Conservation (phyloP, 2,888 invertebrate species). For the Suillia variegata region DNA sequence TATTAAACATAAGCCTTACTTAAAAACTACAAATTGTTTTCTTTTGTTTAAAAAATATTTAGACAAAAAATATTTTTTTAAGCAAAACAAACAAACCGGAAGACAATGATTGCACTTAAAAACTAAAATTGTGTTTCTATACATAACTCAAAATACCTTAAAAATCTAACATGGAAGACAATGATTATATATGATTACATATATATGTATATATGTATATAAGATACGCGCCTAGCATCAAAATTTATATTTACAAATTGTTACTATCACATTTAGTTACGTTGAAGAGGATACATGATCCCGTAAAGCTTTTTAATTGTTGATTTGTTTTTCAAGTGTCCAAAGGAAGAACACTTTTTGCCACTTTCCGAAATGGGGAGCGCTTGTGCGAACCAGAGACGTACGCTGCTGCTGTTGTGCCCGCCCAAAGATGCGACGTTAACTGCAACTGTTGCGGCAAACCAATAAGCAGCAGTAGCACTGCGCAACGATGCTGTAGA, state of each 20-base stretch:
- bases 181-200: no score
- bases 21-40: not conserved
- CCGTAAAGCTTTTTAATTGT: slow-evolving; percentile 10
- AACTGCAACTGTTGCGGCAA: no score
- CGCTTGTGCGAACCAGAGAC: not conserved
- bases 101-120: slow-evolving; percentile 10
- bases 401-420: not conserved
- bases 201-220: no score
- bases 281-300: not conserved
- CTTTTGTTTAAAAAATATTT: not conserved
- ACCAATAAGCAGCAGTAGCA: no score
- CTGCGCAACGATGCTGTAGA: no score
- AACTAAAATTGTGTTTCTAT: no score
- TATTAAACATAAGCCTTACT: not conserved
- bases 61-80: not conserved
- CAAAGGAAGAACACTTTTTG: slow-evolving; percentile 5
- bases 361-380: not conserved
- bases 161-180: slow-evolving; percentile 13
- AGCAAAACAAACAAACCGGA: slow-evolving; percentile 21
- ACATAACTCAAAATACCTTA: no score
- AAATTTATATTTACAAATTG: no score
- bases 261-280: slow-evolving; percentile 8
- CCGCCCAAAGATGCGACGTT: not conserved
- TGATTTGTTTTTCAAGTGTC: not conserved
- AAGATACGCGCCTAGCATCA: no score